Percentiles rank a stretch among this genome's conserved stretches.
Conservation (phyloP, 1,140 invertebrate genomes). For the Zophobas morio region DNA sequence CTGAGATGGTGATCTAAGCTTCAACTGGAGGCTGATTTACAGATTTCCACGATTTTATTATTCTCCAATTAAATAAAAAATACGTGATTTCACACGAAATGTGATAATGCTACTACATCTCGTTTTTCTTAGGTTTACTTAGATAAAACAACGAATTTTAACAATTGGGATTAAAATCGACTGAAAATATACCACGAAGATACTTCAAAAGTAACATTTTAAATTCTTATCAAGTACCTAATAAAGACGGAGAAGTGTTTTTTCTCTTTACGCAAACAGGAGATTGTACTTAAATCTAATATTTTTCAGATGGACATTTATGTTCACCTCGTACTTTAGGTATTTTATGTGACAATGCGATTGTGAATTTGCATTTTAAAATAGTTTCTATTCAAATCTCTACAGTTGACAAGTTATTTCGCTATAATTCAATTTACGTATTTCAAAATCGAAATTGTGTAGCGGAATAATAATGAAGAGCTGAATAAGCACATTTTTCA, state of each 20-base stretch:
- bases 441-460: constrained; percentile 56
- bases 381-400: constrained; percentile 56
- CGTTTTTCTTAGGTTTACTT: background rate
- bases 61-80: background rate
- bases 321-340: constrained; percentile 51
- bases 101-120: background rate
- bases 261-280: constrained; percentile 5
- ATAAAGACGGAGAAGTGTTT: constrained; percentile 12
- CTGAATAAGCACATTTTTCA: constrained; percentile 32
- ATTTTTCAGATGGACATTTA: constrained; percentile 38
- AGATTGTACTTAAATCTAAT: constrained; percentile 31
- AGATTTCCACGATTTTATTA: background rate
- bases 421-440: constrained; percentile 56
- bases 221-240: background rate
- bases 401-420: constrained; percentile 55
- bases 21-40: background rate
- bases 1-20: too few relatives aligned
- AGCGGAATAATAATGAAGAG: constrained; percentile 53
- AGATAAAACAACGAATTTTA: too few relatives aligned
- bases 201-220: background rate
- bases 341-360: constrained; percentile 54
- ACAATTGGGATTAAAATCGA: too few relatives aligned
- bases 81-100: background rate
- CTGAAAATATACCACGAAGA: background rate
- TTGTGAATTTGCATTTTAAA: constrained; percentile 56